Evolutionary conservation across 1,140 invertebrate genomes (phyloP).

Genomic region (Melitaea cinxia): DNA sequence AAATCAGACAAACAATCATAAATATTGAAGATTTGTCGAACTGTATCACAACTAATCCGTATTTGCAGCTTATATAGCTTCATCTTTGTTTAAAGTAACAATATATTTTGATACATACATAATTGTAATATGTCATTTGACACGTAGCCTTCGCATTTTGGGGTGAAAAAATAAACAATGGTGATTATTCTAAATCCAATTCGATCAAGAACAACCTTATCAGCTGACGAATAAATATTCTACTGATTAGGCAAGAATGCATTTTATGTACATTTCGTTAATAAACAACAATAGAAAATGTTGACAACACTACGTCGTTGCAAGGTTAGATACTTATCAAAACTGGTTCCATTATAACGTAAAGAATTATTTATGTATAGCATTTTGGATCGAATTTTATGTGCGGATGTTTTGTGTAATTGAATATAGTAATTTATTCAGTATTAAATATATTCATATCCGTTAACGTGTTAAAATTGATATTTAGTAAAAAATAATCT

Average conservation of each 20-base stretch:
- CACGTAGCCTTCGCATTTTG: too few species aligned
- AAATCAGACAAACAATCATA: background rate
- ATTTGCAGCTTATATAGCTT: too few species aligned
- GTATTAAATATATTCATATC: background rate
- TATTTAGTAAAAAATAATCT: background rate
- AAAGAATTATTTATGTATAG: background rate
- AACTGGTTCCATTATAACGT: background rate
- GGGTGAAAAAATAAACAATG: too few species aligned
- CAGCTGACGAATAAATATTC: slow-evolving; percentile 17
- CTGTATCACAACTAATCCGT: too few species aligned
- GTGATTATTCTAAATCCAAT: background rate
- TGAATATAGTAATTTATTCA: too few species aligned
- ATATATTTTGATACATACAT: too few species aligned
- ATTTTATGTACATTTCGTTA: slow-evolving; percentile 15
- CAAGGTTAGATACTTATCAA: background rate
- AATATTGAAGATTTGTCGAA: background rate
- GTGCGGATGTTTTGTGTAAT: too few species aligned
- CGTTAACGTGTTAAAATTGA: background rate
- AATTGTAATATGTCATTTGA: too few species aligned
- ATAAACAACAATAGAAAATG: background rate
- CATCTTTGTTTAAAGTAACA: too few species aligned
- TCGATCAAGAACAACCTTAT: slow-evolving; percentile 9
- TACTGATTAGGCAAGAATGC: slow-evolving; percentile 2
- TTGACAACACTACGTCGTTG: background rate
- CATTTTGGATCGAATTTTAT: too few species aligned